phyloP scores from a whole-genome alignment of 1,140 invertebrate species.

The Pararge aegeria region DNA sequence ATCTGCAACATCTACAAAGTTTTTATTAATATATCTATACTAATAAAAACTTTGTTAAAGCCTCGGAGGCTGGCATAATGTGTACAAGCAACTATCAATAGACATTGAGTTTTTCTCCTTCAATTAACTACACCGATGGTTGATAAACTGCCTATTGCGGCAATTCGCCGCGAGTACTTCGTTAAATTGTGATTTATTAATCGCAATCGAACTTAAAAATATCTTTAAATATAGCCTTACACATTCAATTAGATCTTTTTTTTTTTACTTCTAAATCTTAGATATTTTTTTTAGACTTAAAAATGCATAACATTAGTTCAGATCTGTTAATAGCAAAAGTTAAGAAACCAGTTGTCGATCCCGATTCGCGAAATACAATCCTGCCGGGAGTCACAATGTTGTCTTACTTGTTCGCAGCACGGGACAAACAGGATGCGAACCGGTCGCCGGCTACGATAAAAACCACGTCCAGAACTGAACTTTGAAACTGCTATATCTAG shows the following conservation, averaged over 20 bases:
- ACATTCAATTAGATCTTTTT: too few species aligned
- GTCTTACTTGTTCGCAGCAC: slow-evolving; percentile 48
- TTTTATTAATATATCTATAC: not conserved
- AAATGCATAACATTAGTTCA: too few species aligned
- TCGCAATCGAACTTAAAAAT: not conserved
- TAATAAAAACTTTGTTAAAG: not conserved
- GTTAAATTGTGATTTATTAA: not conserved
- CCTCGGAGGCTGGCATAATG: not conserved
- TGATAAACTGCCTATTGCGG: slow-evolving; percentile 34
- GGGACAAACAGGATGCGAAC: slow-evolving; percentile 64
- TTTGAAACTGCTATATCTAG: slow-evolving; percentile 16
- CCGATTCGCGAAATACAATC: not conserved
- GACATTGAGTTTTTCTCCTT: slow-evolving; percentile 23
- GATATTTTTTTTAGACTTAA: too few species aligned
- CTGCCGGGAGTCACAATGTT: slow-evolving; percentile 37
- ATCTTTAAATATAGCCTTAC: too few species aligned
- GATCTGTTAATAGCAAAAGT: too few species aligned
- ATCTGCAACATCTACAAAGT: too few species aligned
- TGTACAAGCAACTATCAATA: slow-evolving; percentile 13
- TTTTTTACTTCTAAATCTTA: too few species aligned
- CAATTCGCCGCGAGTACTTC: not conserved
- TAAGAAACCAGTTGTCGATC: not conserved
- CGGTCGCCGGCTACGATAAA: slow-evolving; percentile 39
- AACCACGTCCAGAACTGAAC: slow-evolving; percentile 26
- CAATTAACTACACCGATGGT: slow-evolving; percentile 31